Base-by-base conservation (phyloP, 2,113 vertebrate species). In the Tichodroma muraria region DNA sequence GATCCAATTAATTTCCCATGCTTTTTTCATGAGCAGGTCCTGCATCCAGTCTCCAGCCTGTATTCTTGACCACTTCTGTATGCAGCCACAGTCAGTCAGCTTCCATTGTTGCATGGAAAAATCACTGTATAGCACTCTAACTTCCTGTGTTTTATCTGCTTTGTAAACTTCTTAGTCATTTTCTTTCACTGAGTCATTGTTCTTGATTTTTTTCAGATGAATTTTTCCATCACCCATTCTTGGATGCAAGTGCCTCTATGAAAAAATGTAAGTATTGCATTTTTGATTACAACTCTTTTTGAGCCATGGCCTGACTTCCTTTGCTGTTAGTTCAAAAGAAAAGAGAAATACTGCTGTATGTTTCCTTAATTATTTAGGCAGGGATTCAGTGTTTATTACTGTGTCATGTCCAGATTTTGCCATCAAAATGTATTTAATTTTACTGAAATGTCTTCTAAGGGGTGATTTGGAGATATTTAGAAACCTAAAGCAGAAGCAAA, bases 191-290 rank as follows among this genome's bases (percentile, higher is more conserved):
- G 88, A 94, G 17, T 87, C 33, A 22, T 45, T 89, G 70, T 49
- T 89, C 44, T 42, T 95, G 35, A 9, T 54, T 37, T 24, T 68
- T 85, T 85, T 20, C 97, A 99, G 99, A 99, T 93, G 98, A 99
- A 70, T 99, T 99, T 97, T 99, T 99, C 96, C 98, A 98, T 64
- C 99, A 99, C 95, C 98, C 99, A 1, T 99, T 99, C 96, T 91
- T 99, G 57, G 98, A 99, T 52, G 97, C 98, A 53, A 98, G 97
- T 90, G 96, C 98, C 68, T 96, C 98, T 23, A 94, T 98, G 97
- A 99, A 98, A 97, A 99, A 99, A 97, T 99, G 99, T 99, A 97
- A 95, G 99, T 98, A 85, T 28, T 61, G 42, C 61, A 3, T 35
- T 95, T 94, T 92, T 80, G 45, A 60, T 92, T 86, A 75, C 44